Evolutionary conservation across 2,888 invertebrate genomes (phyloP).

Genomic region (Synanthedon vespiformis): DNA sequence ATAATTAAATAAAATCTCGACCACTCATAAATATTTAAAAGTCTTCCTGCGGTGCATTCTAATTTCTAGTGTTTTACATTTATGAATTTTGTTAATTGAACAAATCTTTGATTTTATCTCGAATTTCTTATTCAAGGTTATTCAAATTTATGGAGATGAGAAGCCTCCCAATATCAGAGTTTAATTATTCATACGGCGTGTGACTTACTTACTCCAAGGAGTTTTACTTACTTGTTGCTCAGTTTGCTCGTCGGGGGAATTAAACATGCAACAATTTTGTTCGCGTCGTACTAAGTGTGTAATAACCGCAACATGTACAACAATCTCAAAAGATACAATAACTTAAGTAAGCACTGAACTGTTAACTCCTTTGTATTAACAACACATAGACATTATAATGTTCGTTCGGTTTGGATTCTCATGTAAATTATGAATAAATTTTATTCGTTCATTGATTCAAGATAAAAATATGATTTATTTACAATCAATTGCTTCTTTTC

Average conservation of each 20-base stretch:
- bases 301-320: too few species aligned
- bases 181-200: background rate
- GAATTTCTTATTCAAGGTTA: constrained; percentile 8
- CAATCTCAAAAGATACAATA: too few species aligned
- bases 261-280: background rate
- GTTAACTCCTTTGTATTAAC: too few species aligned
- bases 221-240: background rate
- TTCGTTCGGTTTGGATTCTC: too few species aligned
- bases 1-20: constrained; percentile 48
- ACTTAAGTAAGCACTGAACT: too few species aligned
- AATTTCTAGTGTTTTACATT: constrained; percentile 22
- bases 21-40: constrained; percentile 54
- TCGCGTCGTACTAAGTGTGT: too few species aligned
- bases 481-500: too few species aligned
- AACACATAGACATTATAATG: too few species aligned
- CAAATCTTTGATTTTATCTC: constrained; percentile 12
- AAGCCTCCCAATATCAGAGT: constrained; percentile 1
- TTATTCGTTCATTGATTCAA: too few species aligned
- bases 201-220: background rate
- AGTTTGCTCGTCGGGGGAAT: background rate
- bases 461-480: too few species aligned
- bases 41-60: constrained; percentile 30
- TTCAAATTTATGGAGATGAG: constrained; percentile 31
- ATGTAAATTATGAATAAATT: too few species aligned
- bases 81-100: constrained; percentile 15